Evolutionary conservation across 2,113 vertebrate genomes (phyloP), one percentile per base, ranked within the genome.

Genomic region (Rallus limicola): DNA sequence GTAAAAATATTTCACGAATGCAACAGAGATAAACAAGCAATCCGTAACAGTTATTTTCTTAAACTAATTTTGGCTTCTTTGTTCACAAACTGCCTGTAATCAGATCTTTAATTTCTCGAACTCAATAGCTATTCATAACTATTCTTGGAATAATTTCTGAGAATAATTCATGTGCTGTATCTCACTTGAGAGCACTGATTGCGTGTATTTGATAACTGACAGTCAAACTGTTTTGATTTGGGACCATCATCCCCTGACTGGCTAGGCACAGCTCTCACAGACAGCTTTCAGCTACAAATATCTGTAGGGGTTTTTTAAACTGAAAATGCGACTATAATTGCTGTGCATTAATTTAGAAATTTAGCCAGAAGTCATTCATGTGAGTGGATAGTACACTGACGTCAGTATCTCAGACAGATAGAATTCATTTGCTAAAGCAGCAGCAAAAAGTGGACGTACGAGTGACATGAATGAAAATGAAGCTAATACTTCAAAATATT

Each of bases 1-100:
- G 7, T 55, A 85, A 36, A 87, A 90, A 69, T 69, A 86, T 84
- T 93, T 92, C 70, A 79, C 13, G 84, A 92, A 85, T 48, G 29
- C 25, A 91, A 36, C 1, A 80, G 59, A 65, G 55, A 77, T 36
- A 88, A 88, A 88, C n/a, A 86, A 86, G 17, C 8, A 67, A 92
- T 93, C 44, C 82, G 18, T 38, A 93, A 83, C 18, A 91, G 82
- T 87, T 68, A 86, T 76, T 93, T 88, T 78, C 77, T 75, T 84
- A 83, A 88, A 58, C 52, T 64, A 42, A 92, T 86, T 93, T 92
- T 83, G 26, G 86, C 19, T 62, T 93, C 59, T 81, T 84, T 79
- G 38, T 48, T 95, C 63, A 71, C 60, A 81, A 92, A 80, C 23
- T 33, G 36, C 25, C 36, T 59, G 38, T 67, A 93, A 92, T 84